Conservation (phyloP, 2,888 invertebrate species). For the Poecilobothrus nobilitatus region DNA sequence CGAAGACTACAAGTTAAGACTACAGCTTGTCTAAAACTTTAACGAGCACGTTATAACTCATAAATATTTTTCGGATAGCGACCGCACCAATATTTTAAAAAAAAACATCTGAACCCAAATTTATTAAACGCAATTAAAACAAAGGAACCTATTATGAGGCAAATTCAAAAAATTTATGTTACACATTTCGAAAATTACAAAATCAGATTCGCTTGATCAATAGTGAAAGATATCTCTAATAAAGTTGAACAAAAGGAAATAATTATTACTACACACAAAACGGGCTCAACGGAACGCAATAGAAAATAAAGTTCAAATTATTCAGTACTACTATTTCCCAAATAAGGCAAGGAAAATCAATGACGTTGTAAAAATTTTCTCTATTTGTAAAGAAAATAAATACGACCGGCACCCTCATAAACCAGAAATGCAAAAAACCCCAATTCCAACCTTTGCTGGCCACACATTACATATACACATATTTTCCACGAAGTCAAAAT, state of each 20-base stretch:
- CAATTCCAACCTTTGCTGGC: conserved; percentile 18
- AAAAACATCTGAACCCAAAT: conserved; percentile 5
- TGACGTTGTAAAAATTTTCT: conserved; percentile 12
- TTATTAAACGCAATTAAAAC: conserved; percentile 15
- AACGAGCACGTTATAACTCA: not conserved
- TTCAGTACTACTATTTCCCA: conserved; percentile 19
- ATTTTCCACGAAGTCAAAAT: conserved; percentile 17
- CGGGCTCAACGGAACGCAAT: conserved; percentile 16
- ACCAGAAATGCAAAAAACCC: conserved; percentile 15
- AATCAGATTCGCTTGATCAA: conserved; percentile 14
- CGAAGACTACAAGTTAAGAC: not conserved
- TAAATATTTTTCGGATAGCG: not conserved
- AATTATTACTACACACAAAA: conserved; percentile 12
- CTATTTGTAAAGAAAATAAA: conserved; percentile 17
- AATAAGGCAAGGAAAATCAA: conserved; percentile 13
- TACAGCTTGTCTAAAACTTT: not conserved
- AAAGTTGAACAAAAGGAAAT: conserved; percentile 17
- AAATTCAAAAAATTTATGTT: conserved; percentile 17
- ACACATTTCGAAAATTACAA: conserved; percentile 15
- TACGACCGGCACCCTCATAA: conserved; percentile 19
- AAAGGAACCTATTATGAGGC: conserved; percentile 16
- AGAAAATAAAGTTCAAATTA: conserved; percentile 18
- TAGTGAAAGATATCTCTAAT: conserved; percentile 14
- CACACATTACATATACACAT: conserved; percentile 21
- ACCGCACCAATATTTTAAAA: conserved; percentile 7